Base-by-base conservation (phyloP, 2,888 invertebrate species). In the Thymelicus sylvestris region DNA sequence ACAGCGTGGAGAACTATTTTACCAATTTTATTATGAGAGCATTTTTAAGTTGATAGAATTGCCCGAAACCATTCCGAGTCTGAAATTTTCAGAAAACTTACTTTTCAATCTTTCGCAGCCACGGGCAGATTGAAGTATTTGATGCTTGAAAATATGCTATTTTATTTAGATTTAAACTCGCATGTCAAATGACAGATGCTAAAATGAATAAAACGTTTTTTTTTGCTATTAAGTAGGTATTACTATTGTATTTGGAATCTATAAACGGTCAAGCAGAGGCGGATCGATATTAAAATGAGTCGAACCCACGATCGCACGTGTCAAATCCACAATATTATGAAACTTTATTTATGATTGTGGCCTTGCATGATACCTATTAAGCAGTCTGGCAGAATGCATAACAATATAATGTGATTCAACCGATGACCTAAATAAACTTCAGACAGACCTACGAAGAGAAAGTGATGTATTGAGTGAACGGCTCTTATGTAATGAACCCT, bases 381-480 rank as follows among this genome's bases (percentile, higher is more conserved):
- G 75, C 71, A 79, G 81, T 81, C 78, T 84, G 83, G 86, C 85
- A 79, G 87, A 86, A 89, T 89, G 85, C 85, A 83, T 84, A 87
- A 82, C 80, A 80, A 82, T 80, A 75, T 77, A 75, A 67, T 81
- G 83, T 87, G 90, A 89, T 82, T 88, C 86, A 86, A 88, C 75
- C 74, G 78, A 77, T 83, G 86, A 84, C 89, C 87, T 83, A 87
- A 88, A 90, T 88, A 84, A 82, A 81, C 79, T 75, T 78, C 79
- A 78, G 81, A 79, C 83, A 83, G 85, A 87, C 89, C 86, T 85
- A 79, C 78, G 80, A 82, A 84, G 91, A 91, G 92, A 92, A 92
- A 92, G 92, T 91, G 90, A 91, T 89, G 89, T 85, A 88, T 91
- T 81, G 86, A 79, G 82, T 78, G 83, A 81, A 81, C 80, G 81